A percentile compares a stretch with the other conserved stretches of the same genome.
Conservation (phyloP, 2,888 invertebrate species). For the Tigriopus californicus region DNA sequence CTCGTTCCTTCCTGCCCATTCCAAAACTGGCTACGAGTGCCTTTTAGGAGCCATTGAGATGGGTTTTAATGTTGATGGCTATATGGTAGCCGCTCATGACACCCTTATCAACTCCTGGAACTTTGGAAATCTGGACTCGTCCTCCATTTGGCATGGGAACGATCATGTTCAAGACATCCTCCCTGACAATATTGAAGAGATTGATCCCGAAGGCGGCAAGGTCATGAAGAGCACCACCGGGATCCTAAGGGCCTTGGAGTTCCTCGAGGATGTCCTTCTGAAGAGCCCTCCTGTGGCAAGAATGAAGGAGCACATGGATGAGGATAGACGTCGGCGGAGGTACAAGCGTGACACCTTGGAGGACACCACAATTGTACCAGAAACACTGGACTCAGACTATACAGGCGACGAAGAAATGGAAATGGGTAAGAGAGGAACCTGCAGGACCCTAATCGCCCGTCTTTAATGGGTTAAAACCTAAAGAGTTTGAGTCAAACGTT, state of each 20-base stretch:
- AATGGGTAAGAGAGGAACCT: too few species aligned
- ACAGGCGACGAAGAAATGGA: too few species aligned
- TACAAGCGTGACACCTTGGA: too few species aligned
- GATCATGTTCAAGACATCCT: slow-evolving; percentile 17
- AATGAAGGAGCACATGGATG: too few species aligned
- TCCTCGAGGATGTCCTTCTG: neutral
- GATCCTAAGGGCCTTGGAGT: slow-evolving; percentile 4
- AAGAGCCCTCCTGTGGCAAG: too few species aligned
- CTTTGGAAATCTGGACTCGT: slow-evolving; percentile 21
- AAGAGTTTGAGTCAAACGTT: too few species aligned
- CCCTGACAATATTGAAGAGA: slow-evolving; percentile 14
- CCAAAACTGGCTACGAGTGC: slow-evolving; percentile 23
- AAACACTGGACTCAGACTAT: too few species aligned
- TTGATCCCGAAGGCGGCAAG: slow-evolving; percentile 17
- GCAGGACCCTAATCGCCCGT: too few species aligned
- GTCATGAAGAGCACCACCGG: slow-evolving; percentile 17
- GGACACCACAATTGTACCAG: too few species aligned
- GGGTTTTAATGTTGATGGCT: slow-evolving; percentile 24
- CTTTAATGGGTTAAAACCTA: too few species aligned
- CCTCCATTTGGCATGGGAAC: slow-evolving; percentile 22
- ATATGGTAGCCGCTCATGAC: slow-evolving; percentile 22
- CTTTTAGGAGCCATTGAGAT: slow-evolving; percentile 24
- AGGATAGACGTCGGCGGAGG: too few species aligned
- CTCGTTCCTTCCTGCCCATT: slow-evolving; percentile 23
- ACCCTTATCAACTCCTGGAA: slow-evolving; percentile 22